Conservation (phyloP, 2,113 vertebrate species). For the Scomber scombrus region DNA sequence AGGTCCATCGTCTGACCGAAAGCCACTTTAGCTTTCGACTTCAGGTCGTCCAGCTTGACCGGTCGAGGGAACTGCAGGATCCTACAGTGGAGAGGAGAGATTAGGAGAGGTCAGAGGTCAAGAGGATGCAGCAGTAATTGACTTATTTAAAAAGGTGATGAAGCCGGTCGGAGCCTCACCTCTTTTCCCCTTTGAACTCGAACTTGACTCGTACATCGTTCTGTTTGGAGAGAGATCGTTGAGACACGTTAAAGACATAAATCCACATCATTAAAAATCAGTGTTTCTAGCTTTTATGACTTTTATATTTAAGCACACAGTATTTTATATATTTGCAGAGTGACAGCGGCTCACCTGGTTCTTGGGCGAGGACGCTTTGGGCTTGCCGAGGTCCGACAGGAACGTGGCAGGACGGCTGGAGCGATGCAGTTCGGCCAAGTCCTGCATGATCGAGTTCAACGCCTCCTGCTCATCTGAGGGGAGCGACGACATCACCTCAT, state of each 20-base stretch:
- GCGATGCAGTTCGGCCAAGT: conserved; percentile 97
- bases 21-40: conserved; percentile 92
- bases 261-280: too few relatives aligned
- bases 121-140: too few relatives aligned
- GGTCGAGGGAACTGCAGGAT: conserved; percentile 96
- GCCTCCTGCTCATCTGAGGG: conserved; percentile 94
- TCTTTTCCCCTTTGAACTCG: conserved; percentile 98
- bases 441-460: conserved; percentile 99
- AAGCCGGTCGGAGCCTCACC: conserved; percentile 82
- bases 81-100: conserved; percentile 79
- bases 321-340: too few relatives aligned
- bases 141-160: too few relatives aligned
- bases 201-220: conserved; percentile 99
- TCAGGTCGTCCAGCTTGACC: conserved; percentile 94
- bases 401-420: conserved; percentile 92
- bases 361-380: conserved; percentile 94
- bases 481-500: neutral
- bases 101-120: conserved; percentile 34
- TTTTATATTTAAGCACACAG: too few relatives aligned
- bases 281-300: too few relatives aligned
- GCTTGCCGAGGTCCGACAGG: conserved; percentile 90
- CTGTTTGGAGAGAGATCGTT: conserved; percentile 80
- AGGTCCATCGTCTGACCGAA: conserved; percentile 98
- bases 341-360: too few relatives aligned
- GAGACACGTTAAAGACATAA: neutral